Evolutionary conservation across 2,113 vertebrate genomes (phyloP), one percentile per base, ranked within the genome.

Genomic region (Takifugu flavidus): DNA sequence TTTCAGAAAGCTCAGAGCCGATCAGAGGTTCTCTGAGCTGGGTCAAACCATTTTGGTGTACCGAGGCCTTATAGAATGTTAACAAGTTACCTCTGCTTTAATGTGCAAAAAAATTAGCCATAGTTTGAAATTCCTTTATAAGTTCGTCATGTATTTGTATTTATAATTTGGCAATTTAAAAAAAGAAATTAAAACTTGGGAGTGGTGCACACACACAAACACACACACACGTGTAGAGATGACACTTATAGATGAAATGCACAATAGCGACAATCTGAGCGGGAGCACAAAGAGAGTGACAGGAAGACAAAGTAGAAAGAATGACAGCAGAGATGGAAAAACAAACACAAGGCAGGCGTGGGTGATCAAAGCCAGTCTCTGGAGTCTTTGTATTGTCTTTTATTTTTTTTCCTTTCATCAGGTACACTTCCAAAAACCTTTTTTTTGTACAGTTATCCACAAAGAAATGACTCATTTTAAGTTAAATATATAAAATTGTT

Each of bases 291-390:
- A 72, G 50, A 62, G 65, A 65, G 5, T 80, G 74, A 73, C 74
- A 78, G 74, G 65, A 59, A 70, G 64, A 79, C 68, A 67, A 70
- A 72, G 75, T 77, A 77, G 65, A 68, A 80, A 67, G 74, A 75
- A 69, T 77, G 74, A 77, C 77, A 62, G 67, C 68, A 28, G 39
- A 25, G 61, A 64, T 45, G 56, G 43, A 65, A 68, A 70, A 78
- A 70, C 69, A 67, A 70, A 39, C 34, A 67, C 62, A 72, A 70
- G 80, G 67, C 71, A 72, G 49, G 50, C 28, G 64, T 74, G 63
- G 74, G 74, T 52, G 67, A 66, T 75, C 75, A 59, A 70, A 63
- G 54, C 31, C 28, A 77, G 61, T 79, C 34, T 10, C 34, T 27
- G 64, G 70, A 77, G 55, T 72, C 74, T 69, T 72, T 8, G 34